Conservation (phyloP, 2,797 vertebrate species). For the Chaetophractus vellerosus region DNA sequence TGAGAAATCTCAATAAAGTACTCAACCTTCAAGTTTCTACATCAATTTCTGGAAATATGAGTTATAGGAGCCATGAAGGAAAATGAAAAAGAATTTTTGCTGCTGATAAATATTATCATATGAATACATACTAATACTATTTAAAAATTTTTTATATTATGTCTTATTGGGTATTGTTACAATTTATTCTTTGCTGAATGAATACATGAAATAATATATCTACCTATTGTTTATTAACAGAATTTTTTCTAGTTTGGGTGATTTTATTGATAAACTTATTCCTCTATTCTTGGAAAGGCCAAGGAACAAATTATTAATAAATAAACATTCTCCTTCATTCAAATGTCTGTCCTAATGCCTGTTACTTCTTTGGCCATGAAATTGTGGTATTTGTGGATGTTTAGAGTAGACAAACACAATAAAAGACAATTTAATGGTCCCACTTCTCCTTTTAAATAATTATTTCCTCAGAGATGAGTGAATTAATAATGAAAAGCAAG, state of each 20-base stretch:
- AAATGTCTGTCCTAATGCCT: not conserved
- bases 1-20: not conserved
- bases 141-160: not conserved
- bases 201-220: not conserved
- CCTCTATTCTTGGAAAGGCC: not conserved
- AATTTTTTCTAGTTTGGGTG: not conserved
- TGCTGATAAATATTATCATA: not conserved
- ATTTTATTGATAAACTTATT: slow-evolving; percentile 51
- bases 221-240: slow-evolving; percentile 11
- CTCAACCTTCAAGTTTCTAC: not conserved
- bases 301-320: slow-evolving; percentile 36
- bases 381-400: not conserved
- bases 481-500: slow-evolving; percentile 62
- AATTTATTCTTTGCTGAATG: not conserved
- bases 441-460: slow-evolving; percentile 22
- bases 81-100: not conserved
- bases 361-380: not conserved
- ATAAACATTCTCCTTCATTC: not conserved
- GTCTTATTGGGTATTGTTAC: not conserved
- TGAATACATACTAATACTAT: not conserved
- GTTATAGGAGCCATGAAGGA: not conserved
- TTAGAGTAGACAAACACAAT: not conserved
- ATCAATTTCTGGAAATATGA: not conserved
- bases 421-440: not conserved
- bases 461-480: slow-evolving; percentile 39